Evolutionary conservation across 2,113 vertebrate genomes (phyloP), one percentile per base, ranked within the genome.

Genomic region (Merops nubicus): DNA sequence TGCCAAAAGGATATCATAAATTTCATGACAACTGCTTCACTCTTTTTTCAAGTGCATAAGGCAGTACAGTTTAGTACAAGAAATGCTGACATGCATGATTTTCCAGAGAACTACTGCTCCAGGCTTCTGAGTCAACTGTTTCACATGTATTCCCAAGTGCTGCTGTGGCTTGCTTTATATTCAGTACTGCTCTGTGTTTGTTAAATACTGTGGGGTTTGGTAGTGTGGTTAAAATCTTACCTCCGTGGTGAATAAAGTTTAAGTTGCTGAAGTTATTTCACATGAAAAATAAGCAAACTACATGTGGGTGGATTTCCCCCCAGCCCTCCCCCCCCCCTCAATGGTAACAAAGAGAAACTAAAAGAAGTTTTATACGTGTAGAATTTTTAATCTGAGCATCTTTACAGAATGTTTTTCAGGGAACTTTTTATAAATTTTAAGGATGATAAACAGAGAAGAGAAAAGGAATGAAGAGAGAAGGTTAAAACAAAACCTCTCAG

Each of bases 401-500:
- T 81, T 91, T 70, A 77, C 69, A 95, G 93, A 91, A 91, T 96
- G 76, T 93, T 92, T 96, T 97, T 69, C 79, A 90, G 90, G 88
- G 68, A 90, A 81, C 25, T 86, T 75, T 64, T 81, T 59, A 56
- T 88, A 87, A 93, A 89, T 64, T 51, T 74, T 87, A 87, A 93
- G 86, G 65, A 95, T 86, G 63, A 81, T 70, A 67, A 95, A 83
- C 68, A 95, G 75, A 97, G 93, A 92, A 92, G 72, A 93, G 94
- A 90, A 88, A 82, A 90, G 82, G 91, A 97, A 96, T 96, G 89
- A 96, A 95, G 96, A 94, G 88, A 70, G 90, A 70, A 92, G 60
- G 76, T 88, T 91, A 91, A 95, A 90, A 57, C 31, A 82, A 76
- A 93, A 54, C 47, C 6, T 81, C 80, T 84, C 60, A 81, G 89